A percentile compares a stretch with the other conserved stretches of the same genome.
These are phyloP conservation scores for Pedionomus torquatus DNA, from an alignment of 2,113 vertebrate genomes.

Conservation along the genomic window DNA sequence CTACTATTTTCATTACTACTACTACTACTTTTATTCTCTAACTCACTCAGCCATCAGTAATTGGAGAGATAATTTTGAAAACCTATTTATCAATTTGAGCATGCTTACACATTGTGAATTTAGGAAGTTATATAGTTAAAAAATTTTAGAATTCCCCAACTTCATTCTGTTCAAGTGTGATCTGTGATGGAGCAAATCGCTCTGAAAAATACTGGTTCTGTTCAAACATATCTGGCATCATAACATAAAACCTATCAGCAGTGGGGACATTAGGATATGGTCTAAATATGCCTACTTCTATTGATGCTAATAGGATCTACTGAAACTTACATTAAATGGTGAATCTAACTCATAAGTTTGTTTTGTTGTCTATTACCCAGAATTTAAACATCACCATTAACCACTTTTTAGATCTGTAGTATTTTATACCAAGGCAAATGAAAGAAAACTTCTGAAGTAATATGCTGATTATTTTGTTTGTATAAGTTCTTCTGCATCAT, in stretches of 20 bases:
- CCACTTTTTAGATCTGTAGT: background rate
- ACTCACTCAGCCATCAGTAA: background rate
- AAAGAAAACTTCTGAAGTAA: conserved; percentile 13
- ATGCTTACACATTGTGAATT: background rate
- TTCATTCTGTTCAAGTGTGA: background rate
- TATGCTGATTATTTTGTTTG: conserved; percentile 41
- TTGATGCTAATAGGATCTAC: background rate
- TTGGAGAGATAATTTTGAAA: background rate
- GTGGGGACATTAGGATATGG: background rate
- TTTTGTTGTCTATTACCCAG: background rate
- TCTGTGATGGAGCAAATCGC: background rate
- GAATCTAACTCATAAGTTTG: background rate
- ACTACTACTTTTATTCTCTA: background rate
- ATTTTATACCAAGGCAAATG: background rate
- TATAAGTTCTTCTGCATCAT: background rate
- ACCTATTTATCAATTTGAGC: background rate
- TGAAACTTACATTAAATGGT: background rate
- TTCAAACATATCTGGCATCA: background rate
- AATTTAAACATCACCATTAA: background rate
- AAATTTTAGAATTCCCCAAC: background rate
- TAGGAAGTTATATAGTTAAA: background rate
- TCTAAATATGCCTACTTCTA: background rate
- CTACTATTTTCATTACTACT: background rate
- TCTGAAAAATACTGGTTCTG: background rate
- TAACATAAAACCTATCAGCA: background rate